A percentile compares a stretch with the other conserved stretches of the same genome.
phyloP scores from a whole-genome alignment of 2,113 vertebrate genomes.

The Ammodytes dubius region DNA sequence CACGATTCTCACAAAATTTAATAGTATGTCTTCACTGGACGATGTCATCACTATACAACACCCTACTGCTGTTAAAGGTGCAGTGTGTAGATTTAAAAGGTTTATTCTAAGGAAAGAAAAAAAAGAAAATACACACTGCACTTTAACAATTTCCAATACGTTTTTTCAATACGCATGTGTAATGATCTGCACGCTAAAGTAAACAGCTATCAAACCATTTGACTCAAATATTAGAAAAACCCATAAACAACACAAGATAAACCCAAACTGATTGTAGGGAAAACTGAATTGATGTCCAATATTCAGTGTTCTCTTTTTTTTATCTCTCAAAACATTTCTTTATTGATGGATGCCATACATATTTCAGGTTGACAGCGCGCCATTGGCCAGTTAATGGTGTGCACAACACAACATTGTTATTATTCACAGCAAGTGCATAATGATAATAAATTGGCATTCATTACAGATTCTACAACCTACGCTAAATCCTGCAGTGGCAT shows the following conservation, averaged over 20 bases:
- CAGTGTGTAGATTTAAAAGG: too few relatives aligned
- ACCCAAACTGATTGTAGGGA: not conserved
- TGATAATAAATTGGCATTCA: constrained; percentile 55
- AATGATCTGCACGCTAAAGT: not conserved
- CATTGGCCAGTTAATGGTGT: constrained; percentile 36
- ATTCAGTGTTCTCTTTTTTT: not conserved
- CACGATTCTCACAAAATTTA: not conserved
- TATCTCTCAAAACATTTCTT: constrained; percentile 22
- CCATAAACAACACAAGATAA: not conserved
- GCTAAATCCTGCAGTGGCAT: constrained; percentile 18
- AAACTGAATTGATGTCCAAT: not conserved
- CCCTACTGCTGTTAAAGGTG: not conserved
- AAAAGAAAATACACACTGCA: too few relatives aligned
- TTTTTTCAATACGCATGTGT: not conserved
- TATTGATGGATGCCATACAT: constrained; percentile 33
- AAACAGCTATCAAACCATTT: not conserved
- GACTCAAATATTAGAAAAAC: not conserved
- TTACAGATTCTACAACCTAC: constrained; percentile 30
- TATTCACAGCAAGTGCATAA: constrained; percentile 47
- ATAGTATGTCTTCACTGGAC: not conserved
- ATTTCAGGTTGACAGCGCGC: constrained; percentile 39
- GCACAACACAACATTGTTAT: constrained; percentile 43
- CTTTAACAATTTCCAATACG: too few relatives aligned
- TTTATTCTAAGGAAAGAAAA: too few relatives aligned
- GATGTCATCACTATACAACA: not conserved